Conservation (phyloP, 2,888 invertebrate species). For the Strigamia maritima region DNA sequence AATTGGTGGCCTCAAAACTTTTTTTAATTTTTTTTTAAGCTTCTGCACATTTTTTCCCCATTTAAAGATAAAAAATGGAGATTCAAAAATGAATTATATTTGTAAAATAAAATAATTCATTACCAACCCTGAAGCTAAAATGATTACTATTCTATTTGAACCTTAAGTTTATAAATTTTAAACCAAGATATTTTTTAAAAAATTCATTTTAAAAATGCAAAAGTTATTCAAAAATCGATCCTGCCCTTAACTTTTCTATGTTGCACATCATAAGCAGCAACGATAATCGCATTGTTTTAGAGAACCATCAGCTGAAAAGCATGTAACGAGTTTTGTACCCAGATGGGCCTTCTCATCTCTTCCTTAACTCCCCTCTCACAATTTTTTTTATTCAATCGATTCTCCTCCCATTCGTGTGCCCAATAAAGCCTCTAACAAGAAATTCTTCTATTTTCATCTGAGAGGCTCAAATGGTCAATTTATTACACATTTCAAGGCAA, state of each 20-base stretch:
- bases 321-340: slow-evolving; percentile 32
- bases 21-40: neutral
- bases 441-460: neutral
- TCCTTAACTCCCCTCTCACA: neutral
- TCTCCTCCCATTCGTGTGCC: slow-evolving; percentile 8
- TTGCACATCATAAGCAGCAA: slow-evolving; percentile 25
- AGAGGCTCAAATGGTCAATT: slow-evolving; percentile 17
- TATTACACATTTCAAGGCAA: neutral
- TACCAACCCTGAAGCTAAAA: too few relatives aligned
- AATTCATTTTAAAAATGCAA: neutral
- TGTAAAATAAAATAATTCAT: too few relatives aligned
- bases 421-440: slow-evolving; percentile 1
- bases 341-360: slow-evolving; percentile 21
- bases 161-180: neutral
- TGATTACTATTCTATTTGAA: too few relatives aligned
- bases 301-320: slow-evolving; percentile 2
- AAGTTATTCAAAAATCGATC: slow-evolving; percentile 13
- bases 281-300: slow-evolving; percentile 26
- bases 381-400: slow-evolving; percentile 17
- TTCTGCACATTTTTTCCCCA: neutral
- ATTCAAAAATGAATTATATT: too few relatives aligned
- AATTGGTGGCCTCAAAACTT: neutral
- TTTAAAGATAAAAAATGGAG: neutral
- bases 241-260: neutral
- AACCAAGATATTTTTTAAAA: neutral